These are phyloP conservation scores for Notoglanidium macrostoma DNA, from an alignment of 2,797 vertebrate genomes.

Conservation along the genomic window DNA sequence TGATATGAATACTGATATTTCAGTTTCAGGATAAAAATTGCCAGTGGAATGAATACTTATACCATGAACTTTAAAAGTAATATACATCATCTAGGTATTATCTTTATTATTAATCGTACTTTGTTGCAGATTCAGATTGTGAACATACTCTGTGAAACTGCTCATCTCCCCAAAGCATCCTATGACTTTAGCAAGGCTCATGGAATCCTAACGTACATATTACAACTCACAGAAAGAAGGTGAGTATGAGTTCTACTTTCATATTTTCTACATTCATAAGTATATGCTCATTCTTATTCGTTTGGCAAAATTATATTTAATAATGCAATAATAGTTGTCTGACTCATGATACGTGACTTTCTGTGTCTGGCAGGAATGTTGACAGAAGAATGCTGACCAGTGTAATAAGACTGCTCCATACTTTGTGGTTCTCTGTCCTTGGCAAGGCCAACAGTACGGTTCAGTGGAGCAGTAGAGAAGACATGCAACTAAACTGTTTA, in stretches of 20 bases:
- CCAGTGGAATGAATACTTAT: neutral
- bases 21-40: neutral
- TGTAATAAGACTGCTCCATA: conserved; percentile 81
- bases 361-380: conserved; percentile 71
- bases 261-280: neutral
- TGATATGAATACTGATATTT: neutral
- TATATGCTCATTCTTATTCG: neutral
- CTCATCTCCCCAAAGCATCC: conserved; percentile 79
- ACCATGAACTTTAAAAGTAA: neutral
- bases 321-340: neutral
- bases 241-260: conserved; percentile 48
- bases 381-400: conserved; percentile 75
- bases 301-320: neutral
- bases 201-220: conserved; percentile 86
- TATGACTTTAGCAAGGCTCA: conserved; percentile 83
- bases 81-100: neutral
- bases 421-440: conserved; percentile 85
- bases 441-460: conserved; percentile 71
- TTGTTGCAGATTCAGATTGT: conserved; percentile 79
- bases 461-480: neutral
- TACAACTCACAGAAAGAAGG: conserved; percentile 81
- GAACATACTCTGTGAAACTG: conserved; percentile 78
- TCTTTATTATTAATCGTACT: neutral
- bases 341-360: neutral
- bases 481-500: conserved; percentile 49